Conservation (phyloP, 2,113 vertebrate species). For the Rostratula benghalensis region DNA sequence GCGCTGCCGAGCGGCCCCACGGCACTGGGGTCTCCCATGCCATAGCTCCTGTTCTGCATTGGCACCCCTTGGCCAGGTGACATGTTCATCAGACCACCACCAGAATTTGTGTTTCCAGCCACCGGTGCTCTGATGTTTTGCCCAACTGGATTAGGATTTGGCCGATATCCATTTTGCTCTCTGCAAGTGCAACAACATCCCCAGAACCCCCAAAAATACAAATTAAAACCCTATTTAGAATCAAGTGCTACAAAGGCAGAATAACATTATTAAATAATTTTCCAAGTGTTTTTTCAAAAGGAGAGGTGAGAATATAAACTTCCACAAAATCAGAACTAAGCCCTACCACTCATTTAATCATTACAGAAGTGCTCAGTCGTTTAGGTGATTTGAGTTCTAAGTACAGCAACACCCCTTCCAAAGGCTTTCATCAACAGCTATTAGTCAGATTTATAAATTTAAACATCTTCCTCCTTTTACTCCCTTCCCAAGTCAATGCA, state of each 20-base stretch:
- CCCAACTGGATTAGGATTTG: conserved; percentile 79
- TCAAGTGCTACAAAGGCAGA: not conserved
- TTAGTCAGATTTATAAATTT: not conserved
- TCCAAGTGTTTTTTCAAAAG: not conserved
- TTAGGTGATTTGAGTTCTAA: not conserved
- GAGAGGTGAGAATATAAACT: not conserved
- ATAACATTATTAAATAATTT: not conserved
- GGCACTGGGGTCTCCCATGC: conserved; percentile 69
- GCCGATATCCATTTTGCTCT: conserved; percentile 90
- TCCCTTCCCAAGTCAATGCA: not conserved
- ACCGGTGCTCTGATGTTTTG: conserved; percentile 82
- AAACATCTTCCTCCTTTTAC: not conserved
- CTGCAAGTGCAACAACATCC: conserved; percentile 69
- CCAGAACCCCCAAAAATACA: conserved; percentile 14
- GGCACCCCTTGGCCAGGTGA: conserved; percentile 78
- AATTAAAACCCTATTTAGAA: conserved; percentile 5
- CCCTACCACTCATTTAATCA: not conserved
- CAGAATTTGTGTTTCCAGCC: conserved; percentile 77
- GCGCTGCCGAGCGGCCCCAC: conserved; percentile 66
- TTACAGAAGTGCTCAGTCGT: not conserved
- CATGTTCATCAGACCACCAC: conserved; percentile 80
- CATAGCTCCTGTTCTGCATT: conserved; percentile 76
- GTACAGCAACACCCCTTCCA: not conserved
- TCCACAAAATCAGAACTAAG: not conserved
- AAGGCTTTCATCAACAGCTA: not conserved